A percentile compares a stretch with the other conserved stretches of the same genome.
Conservation (phyloP, 2,113 vertebrate genomes). For the Pelmatolapia mariae region DNA sequence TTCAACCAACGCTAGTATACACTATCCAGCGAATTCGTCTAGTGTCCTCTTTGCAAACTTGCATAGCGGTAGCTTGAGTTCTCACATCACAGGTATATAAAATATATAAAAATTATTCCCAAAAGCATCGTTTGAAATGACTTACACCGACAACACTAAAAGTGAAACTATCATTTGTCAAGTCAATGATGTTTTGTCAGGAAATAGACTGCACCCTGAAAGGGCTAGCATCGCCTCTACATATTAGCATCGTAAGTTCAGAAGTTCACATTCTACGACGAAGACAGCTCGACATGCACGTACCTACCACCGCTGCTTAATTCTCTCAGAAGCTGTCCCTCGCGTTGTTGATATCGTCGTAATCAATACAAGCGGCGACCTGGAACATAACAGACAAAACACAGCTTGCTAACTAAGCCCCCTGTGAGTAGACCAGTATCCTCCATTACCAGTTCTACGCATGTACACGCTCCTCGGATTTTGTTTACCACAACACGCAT, state of each 20-base stretch:
- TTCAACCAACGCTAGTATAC: neutral
- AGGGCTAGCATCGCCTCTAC: constrained; percentile 1
- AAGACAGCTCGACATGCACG: neutral
- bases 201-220: constrained; percentile 16
- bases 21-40: neutral
- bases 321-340: neutral
- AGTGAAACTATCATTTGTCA: neutral
- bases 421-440: neutral
- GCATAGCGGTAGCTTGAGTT: neutral
- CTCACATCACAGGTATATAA: neutral
- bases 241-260: constrained; percentile 20
- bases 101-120: neutral
- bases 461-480: constrained; percentile 36
- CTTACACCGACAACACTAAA: neutral
- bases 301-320: constrained; percentile 18
- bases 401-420: constrained; percentile 12
- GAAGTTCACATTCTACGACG: neutral
- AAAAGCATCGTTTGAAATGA: neutral
- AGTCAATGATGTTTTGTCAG: neutral
- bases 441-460: constrained; percentile 52
- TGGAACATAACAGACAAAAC: neutral
- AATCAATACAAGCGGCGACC: neutral
- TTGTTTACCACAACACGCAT: constrained; percentile 67
- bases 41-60: neutral
- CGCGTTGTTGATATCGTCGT: neutral